A percentile compares a stretch with the other conserved stretches of the same genome.
Evolutionary conservation across 2,888 invertebrate genomes (phyloP).

Genomic region (Altica lythri): DNA sequence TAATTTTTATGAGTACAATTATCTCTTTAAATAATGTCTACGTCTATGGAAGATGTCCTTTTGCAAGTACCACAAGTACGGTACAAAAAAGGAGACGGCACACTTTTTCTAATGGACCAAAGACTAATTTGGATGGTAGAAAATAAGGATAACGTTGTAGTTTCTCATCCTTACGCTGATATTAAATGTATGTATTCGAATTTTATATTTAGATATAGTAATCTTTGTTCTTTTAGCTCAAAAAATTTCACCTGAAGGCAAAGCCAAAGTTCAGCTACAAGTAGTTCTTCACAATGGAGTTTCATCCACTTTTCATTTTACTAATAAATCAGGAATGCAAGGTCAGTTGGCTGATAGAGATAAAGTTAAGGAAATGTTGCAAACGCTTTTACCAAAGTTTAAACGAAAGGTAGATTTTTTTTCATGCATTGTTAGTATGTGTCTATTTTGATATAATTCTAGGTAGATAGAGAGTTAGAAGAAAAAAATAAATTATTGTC

Average conservation of each 20-base stretch:
- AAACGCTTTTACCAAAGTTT: conserved; percentile 90
- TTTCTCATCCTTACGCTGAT: conserved; percentile 92
- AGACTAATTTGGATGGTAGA: conserved; percentile 96
- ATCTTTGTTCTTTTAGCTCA: conserved; percentile 70
- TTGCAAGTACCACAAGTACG: conserved; percentile 90
- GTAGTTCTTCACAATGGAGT: conserved; percentile 92
- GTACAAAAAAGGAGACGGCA: conserved; percentile 96
- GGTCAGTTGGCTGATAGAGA: conserved; percentile 90
- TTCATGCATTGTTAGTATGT: too few species aligned
- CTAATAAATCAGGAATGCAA: conserved; percentile 80
- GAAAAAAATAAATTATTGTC: conserved; percentile 74
- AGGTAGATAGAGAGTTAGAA: conserved; percentile 57
- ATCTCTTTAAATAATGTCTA: conserved; percentile 66
- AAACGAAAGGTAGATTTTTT: conserved; percentile 85
- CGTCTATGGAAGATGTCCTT: conserved; percentile 93
- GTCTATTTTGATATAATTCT: conserved; percentile 5
- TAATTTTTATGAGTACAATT: conserved; percentile 6
- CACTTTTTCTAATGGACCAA: conserved; percentile 93
- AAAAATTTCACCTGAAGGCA: conserved; percentile 96
- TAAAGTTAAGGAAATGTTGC: conserved; percentile 88
- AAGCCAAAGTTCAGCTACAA: conserved; percentile 97
- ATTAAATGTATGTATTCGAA: conserved; percentile 91
- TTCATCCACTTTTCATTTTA: conserved; percentile 97
- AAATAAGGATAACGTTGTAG: conserved; percentile 87
- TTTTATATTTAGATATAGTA: too few species aligned